Evolutionary conservation across 1,140 invertebrate species (phyloP).

Genomic region (Leptonema lineaticorne): DNA sequence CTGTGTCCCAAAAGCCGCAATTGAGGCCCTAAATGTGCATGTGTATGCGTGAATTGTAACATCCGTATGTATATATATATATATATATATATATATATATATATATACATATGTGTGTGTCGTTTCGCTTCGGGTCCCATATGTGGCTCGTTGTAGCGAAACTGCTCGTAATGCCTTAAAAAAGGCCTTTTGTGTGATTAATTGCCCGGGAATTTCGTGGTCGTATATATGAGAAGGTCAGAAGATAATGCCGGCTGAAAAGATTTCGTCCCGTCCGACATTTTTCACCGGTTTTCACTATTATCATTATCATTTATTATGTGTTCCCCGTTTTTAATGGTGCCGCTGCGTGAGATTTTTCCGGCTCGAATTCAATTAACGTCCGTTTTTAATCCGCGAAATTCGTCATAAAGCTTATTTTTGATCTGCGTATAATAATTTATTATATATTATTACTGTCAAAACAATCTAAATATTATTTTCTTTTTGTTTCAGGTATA

Average conservation of each 20-base stretch:
- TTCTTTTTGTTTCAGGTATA: too few relatives aligned
- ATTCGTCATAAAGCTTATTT: too few relatives aligned
- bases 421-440: too few relatives aligned
- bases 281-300: too few relatives aligned
- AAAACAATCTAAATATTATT: too few relatives aligned
- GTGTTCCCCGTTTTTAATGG: too few relatives aligned
- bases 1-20: conserved; percentile 6
- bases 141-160: background rate
- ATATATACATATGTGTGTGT: background rate
- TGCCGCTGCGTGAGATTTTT: too few relatives aligned
- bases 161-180: background rate
- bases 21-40: background rate
- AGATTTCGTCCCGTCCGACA: background rate
- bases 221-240: background rate
- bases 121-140: background rate
- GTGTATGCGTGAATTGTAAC: background rate
- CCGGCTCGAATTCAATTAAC: too few relatives aligned
- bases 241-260: background rate
- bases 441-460: too few relatives aligned
- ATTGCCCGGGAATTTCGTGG: background rate
- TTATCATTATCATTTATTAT: too few relatives aligned
- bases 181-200: conserved; percentile 4
- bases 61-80: background rate
- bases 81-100: background rate
- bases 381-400: too few relatives aligned